A percentile compares a stretch with the other conserved stretches of the same genome.
Evolutionary conservation across 2,113 vertebrate genomes (phyloP).

Genomic region (Ageneiosus marmoratus): DNA sequence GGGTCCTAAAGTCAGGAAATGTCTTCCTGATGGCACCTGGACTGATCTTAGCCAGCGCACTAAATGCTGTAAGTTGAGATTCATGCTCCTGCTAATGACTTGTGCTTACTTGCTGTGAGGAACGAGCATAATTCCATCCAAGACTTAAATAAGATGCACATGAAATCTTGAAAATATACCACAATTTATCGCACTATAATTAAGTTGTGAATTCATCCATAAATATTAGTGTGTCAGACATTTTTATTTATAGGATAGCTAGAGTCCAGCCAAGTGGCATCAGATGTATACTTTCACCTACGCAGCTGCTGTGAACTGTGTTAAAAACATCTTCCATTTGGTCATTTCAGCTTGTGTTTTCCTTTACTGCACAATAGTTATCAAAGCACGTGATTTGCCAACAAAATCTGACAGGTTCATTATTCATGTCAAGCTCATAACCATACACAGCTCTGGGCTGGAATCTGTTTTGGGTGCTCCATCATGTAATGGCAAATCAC

Average conservation of each 20-base stretch:
- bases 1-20: constrained; percentile 93
- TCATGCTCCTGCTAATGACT: not conserved
- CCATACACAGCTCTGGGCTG: not conserved
- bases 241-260: constrained; percentile 5
- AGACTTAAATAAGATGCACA: not conserved
- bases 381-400: not conserved
- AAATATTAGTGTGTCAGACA: not conserved
- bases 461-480: not conserved
- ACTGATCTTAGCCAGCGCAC: constrained; percentile 84
- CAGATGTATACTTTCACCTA: not conserved
- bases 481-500: constrained; percentile 5
- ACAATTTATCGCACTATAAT: not conserved
- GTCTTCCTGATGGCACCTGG: constrained; percentile 88
- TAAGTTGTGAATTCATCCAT: not conserved
- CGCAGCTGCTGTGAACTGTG: not conserved
- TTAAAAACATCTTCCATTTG: not conserved
- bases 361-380: not conserved
- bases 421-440: not conserved
- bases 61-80: constrained; percentile 82
- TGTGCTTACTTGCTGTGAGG: not conserved
- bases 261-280: not conserved
- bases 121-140: not conserved
- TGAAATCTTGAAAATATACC: not conserved
- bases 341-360: not conserved
- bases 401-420: not conserved